Evolutionary conservation across 2,113 vertebrate genomes (phyloP).

Genomic region (Ifrita kowaldi): DNA sequence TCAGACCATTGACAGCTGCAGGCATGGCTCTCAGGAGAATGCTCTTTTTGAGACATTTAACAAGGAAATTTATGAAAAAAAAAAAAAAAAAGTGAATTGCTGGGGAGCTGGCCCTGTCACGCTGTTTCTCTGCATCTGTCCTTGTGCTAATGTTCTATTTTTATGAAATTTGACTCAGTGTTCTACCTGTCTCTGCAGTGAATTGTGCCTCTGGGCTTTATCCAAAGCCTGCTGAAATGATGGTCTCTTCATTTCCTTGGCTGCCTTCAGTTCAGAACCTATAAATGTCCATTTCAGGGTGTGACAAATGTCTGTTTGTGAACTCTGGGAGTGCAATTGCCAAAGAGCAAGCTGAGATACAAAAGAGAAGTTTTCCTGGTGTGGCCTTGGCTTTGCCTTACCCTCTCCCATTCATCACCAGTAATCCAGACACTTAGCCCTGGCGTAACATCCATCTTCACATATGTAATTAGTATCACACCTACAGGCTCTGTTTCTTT

Average conservation of each 20-base stretch:
- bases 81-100: not conserved
- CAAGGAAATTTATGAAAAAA: not conserved
- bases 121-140: not conserved
- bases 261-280: not conserved
- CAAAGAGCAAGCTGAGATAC: not conserved
- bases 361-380: not conserved
- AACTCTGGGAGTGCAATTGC: not conserved
- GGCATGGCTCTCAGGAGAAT: not conserved
- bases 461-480: conserved; percentile 57
- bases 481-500: conserved; percentile 58
- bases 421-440: conserved; percentile 18
- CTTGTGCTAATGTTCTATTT: not conserved
- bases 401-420: not conserved
- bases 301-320: not conserved
- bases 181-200: not conserved
- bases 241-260: not conserved
- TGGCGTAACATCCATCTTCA: conserved; percentile 35
- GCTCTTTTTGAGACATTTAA: not conserved
- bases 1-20: not conserved
- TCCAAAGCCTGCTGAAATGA: not conserved
- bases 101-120: not conserved
- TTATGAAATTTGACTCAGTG: not conserved
- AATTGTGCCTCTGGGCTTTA: not conserved
- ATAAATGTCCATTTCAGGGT: not conserved
- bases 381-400: conserved; percentile 16